Evolutionary conservation across 2,888 invertebrate species (phyloP).

Genomic region (Hirtodrosophila cameraria): DNA sequence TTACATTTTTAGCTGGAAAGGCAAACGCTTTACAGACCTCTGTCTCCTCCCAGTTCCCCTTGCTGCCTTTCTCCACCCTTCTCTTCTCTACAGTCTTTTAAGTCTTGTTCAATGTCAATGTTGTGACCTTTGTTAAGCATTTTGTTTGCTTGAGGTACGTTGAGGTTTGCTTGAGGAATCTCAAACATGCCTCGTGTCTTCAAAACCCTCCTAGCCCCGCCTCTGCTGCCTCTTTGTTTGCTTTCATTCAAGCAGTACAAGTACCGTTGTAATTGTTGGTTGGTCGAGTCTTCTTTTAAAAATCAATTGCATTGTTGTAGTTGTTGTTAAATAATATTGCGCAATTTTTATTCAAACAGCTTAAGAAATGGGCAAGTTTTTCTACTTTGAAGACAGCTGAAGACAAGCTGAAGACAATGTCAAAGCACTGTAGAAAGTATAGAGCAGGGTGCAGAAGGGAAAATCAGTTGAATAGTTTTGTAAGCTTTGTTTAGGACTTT

Average conservation of each 20-base stretch:
- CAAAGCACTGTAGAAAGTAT: conserved; percentile 17
- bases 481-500: conserved; percentile 31
- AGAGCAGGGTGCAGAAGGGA: neutral
- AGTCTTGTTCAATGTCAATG: conserved; percentile 73
- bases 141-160: conserved; percentile 61
- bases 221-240: conserved; percentile 16
- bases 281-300: conserved; percentile 38
- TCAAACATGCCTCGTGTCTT: conserved; percentile 24
- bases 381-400: conserved; percentile 29
- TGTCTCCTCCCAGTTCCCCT: neutral
- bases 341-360: conserved; percentile 73
- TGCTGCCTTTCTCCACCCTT: neutral
- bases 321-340: conserved; percentile 74
- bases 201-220: neutral
- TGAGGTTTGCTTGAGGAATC: conserved; percentile 43
- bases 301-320: conserved; percentile 47
- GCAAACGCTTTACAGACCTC: conserved; percentile 12
- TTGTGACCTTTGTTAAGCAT: conserved; percentile 79
- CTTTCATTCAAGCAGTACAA: conserved; percentile 60
- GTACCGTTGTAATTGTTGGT: conserved; percentile 76
- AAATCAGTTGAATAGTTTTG: neutral
- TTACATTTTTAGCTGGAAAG: conserved; percentile 58
- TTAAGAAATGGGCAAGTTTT: conserved; percentile 29
- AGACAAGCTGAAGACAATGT: conserved; percentile 23
- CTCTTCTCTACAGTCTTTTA: conserved; percentile 21